A percentile compares a stretch with the other conserved stretches of the same genome.
Conservation (phyloP, 2,113 vertebrate genomes). For the Crocuta crocuta region DNA sequence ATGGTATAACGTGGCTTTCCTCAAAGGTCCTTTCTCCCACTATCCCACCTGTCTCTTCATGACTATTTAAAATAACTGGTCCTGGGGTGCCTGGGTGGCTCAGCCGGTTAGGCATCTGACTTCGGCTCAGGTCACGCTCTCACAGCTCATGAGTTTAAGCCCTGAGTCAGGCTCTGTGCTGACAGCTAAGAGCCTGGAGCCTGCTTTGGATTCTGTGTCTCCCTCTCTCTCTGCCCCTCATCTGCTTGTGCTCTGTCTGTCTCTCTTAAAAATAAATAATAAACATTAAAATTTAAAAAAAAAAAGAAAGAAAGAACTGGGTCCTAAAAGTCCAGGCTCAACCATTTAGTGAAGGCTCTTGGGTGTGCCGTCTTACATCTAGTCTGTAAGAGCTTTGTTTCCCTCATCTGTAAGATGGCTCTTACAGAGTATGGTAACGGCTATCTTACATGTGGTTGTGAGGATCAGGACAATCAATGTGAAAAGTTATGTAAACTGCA, state of each 20-base stretch:
- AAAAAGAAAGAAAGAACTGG: background rate
- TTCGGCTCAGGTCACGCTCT: no score
- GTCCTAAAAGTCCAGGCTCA: background rate
- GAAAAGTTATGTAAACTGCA: background rate
- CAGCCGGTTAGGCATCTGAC: no score
- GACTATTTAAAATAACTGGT: background rate
- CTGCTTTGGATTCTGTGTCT: no score
- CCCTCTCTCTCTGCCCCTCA: no score
- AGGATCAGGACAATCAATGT: background rate
- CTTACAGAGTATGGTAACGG: background rate
- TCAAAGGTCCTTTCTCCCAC: background rate
- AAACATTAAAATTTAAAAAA: no score
- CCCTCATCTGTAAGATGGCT: background rate
- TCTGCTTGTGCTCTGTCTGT: no score
- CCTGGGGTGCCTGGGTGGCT: no score
- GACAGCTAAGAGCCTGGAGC: no score
- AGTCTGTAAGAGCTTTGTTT: no score
- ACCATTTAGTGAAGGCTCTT: background rate
- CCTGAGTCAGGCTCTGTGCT: no score
- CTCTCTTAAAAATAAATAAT: no score
- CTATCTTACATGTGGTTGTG: background rate
- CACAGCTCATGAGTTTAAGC: no score
- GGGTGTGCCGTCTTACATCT: background rate
- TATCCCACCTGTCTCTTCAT: background rate
- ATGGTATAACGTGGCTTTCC: background rate